Evolutionary conservation across 1,140 invertebrate species (phyloP), one percentile per base, ranked within the genome.

Genomic region (Heliconius hermathena): DNA sequence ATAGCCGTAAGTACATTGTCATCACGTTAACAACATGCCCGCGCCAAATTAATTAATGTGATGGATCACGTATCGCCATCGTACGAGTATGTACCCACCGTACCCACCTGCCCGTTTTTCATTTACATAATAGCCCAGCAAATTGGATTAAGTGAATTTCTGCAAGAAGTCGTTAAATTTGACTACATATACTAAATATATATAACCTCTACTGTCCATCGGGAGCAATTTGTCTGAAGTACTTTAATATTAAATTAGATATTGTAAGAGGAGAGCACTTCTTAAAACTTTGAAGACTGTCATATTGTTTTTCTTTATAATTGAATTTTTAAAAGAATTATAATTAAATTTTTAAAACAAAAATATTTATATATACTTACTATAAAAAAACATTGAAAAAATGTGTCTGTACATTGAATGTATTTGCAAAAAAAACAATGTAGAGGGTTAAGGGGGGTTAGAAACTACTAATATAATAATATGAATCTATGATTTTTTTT

Each of bases 91-190:
- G 13, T 46, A 46, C 13, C 41, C 41, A 46, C 41, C 41, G 13
- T 46, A 16, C 13, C 13, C 16, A 16, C 81, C 77, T 82, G 81
- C 9, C 71, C 71, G 78, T 80, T 82, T 84, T 84, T 84, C 78
- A 84, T 84, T 84, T 84, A 81, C 81, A 82, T 84, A 82, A 84
- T 84, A 81, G 83, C 54, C 71, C 74, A 20, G 78, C 78, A 84
- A 84, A 84, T 82, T 84, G 83, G 78, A 84, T 84, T 84, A 84
- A 81, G 81, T 74, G 81, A 80, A 76, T 83, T 78, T 84, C 83
- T 82, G 81, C 78, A 78, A 79, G 81, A 81, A 57, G 76, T 84
- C 83, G 81, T 84, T 84, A 82, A 82, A 82, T 78, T 84, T 80
- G 41, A 84, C 74, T 79, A 80, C 73, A 72, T 82, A 78, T 36